A percentile compares a stretch with the other conserved stretches of the same genome.
Conservation (phyloP, 2,113 vertebrate genomes). For the Protobothrops mucrosquamatus region DNA sequence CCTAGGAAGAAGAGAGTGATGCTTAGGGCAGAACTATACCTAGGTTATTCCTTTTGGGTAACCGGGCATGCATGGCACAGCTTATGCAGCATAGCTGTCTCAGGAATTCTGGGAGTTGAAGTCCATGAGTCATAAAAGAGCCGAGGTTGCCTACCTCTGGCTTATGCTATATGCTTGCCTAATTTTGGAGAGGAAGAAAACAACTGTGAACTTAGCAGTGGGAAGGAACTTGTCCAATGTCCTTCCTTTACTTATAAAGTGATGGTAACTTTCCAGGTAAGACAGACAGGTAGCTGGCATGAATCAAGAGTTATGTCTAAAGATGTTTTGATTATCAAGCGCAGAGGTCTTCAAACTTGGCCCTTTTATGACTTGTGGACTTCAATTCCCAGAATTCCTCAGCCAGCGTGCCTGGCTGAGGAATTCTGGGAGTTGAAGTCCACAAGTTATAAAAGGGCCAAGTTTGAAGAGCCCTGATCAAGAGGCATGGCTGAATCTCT, state of each 20-base stretch:
- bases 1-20: background rate
- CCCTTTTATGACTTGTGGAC: too few relatives aligned
- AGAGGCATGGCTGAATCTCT: background rate
- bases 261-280: background rate
- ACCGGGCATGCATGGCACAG: background rate
- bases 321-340: background rate
- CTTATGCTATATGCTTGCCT: background rate
- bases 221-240: background rate
- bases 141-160: too few relatives aligned
- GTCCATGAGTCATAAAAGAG: too few relatives aligned
- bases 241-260: background rate
- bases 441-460: too few relatives aligned
- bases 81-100: too few relatives aligned
- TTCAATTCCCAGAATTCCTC: too few relatives aligned
- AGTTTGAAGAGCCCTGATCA: too few relatives aligned
- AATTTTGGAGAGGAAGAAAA: background rate
- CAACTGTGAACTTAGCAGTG: background rate
- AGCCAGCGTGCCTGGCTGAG: too few relatives aligned
- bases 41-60: background rate
- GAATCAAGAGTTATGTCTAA: background rate
- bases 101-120: too few relatives aligned
- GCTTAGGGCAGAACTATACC: background rate
- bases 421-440: too few relatives aligned
- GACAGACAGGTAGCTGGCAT: background rate
- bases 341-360: too few relatives aligned